Evolutionary conservation across 2,888 invertebrate species (phyloP).

Genomic region (Amaurobius ferox): DNA sequence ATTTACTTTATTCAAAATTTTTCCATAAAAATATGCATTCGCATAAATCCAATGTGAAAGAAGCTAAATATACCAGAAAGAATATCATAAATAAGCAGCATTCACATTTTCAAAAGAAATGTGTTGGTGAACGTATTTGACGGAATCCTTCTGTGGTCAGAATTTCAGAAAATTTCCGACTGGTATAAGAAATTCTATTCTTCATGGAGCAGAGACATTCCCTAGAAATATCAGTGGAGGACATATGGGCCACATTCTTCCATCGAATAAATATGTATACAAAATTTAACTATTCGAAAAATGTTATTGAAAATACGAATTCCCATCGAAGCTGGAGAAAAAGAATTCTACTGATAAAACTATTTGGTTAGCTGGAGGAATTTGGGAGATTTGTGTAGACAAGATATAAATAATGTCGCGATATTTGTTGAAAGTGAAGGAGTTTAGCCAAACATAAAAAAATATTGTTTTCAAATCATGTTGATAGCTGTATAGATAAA

Average conservation of each 20-base stretch:
- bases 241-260: neutral
- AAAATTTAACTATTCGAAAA: neutral
- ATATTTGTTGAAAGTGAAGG: neutral
- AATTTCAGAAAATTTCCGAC: no score
- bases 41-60: no score
- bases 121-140: no score
- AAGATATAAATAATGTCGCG: neutral
- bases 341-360: neutral
- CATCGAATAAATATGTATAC: neutral
- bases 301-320: neutral
- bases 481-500: no score
- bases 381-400: neutral
- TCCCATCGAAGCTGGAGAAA: neutral
- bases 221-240: neutral
- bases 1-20: no score
- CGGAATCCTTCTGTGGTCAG: no score
- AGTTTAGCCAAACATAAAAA: neutral
- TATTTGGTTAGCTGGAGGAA: neutral
- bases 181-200: no score
- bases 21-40: no score
- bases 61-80: no score
- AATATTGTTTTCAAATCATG: no score
- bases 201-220: neutral
- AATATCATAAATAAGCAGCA: no score
- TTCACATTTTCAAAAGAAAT: no score